Evolutionary conservation across 2,113 vertebrate genomes (phyloP).

Genomic region (Polyodon spathula): DNA sequence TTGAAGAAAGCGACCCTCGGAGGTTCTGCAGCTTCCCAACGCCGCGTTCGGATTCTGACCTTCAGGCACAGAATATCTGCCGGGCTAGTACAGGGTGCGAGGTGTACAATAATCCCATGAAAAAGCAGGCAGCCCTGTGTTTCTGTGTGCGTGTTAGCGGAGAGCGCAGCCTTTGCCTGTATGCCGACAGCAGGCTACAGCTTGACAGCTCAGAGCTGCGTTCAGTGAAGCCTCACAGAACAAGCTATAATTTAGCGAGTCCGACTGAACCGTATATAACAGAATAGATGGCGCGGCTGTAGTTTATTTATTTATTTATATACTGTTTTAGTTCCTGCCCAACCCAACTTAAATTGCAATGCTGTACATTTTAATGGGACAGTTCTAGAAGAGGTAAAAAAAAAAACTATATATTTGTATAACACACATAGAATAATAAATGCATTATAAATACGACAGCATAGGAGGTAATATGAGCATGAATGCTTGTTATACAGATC

Average conservation of each 20-base stretch:
- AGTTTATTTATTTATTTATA: neutral
- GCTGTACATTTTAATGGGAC: too few species aligned
- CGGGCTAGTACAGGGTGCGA: conserved; percentile 1
- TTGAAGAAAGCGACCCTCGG: neutral
- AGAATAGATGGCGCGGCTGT: neutral
- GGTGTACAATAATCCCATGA: conserved; percentile 16
- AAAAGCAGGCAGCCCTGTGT: conserved; percentile 5
- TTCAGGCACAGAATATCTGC: conserved; percentile 2
- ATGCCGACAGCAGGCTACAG: conserved; percentile 13
- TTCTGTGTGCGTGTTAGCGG: neutral
- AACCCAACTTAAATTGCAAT: too few species aligned
- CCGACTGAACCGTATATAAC: conserved; percentile 13
- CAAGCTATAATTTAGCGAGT: conserved; percentile 11
- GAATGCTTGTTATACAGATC: too few species aligned
- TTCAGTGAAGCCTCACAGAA: conserved; percentile 4
- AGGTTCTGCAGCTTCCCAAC: conserved; percentile 2
- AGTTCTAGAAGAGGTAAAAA: too few species aligned
- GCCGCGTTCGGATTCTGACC: conserved; percentile 11
- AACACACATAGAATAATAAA: too few species aligned
- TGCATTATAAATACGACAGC: too few species aligned
- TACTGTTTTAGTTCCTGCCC: too few species aligned
- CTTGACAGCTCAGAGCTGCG: conserved; percentile 11
- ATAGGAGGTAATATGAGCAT: too few species aligned
- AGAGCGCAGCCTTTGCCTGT: too few species aligned
- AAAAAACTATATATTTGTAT: too few species aligned